Base-by-base conservation (phyloP, 2,113 vertebrate species). In the Cisticola juncidis region DNA sequence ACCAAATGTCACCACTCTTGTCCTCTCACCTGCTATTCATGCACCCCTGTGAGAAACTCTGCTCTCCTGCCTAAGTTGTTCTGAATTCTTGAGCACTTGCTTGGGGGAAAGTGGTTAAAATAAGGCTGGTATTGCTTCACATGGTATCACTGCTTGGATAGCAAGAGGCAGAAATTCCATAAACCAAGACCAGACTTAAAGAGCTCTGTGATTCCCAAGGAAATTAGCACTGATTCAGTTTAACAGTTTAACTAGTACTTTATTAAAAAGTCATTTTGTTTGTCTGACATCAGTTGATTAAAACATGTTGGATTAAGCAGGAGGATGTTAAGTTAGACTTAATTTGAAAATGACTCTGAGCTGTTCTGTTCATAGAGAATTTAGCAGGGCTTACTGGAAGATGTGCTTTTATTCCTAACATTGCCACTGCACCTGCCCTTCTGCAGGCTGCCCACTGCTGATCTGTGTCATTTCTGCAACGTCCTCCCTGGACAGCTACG, bases 401-500 rank as follows among this genome's bases (percentile, higher is more conserved):
- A 24, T 2, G 9, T 8, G 1, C 17, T 64, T 91, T 71, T 48
- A 9, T 80, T 57, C 29, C 51, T 84, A 17, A 82, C 5, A 2
- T 9, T 71, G 16, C 35, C 17, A 3, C 28, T 11, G 29, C 9
- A 13, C 80, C 64, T 91, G 58, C n/a, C n/a, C 56, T 72, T 65
- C 91, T 53, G 20, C 97, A 99, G 99, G 99, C 19, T 98, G 97
- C 76, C 99, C 99, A 0, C 81, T 99, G 51, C 85, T 99, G 81
- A 99, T 99, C 76, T 99, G 99, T 57, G 86, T 98, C 16, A 97
- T 99, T 56, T 99, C 99, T n/a, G 70, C 99, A n/a, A 97, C 98
- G 0, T 98, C 98, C 1, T 98, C 99, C 42, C 88, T 98, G 54
- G 89, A 98, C 94, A 99, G 99, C 94, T 99, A 99, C 0, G 99